Percentiles rank a stretch among this genome's conserved stretches.
Conservation (phyloP, 2,113 vertebrate species). For the Suncus etruscus region DNA sequence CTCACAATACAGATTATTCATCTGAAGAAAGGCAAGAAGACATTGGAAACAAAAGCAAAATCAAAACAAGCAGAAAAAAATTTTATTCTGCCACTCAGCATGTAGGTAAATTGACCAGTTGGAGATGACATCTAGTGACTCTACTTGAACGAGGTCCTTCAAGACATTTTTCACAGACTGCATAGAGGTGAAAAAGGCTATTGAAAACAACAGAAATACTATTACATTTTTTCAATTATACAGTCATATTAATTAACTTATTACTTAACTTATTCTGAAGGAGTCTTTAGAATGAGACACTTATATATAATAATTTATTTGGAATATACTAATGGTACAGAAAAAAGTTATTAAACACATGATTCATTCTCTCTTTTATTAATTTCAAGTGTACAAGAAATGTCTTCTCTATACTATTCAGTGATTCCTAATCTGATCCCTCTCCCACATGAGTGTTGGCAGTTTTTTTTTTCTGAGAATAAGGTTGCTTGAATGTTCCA, state of each 20-base stretch:
- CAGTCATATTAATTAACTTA: neutral
- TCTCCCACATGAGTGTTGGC: neutral
- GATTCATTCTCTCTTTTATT: neutral
- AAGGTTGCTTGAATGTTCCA: neutral
- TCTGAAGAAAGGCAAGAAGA: neutral
- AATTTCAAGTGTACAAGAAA: neutral
- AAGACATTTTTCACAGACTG: neutral
- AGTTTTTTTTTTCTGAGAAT: neutral
- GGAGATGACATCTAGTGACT: constrained; percentile 84
- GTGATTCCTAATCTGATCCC: neutral
- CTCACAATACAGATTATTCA: neutral
- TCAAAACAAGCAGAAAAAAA: neutral
- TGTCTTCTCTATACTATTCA: neutral
- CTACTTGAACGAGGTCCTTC: neutral
- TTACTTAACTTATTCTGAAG: constrained; percentile 13
- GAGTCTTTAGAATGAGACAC: neutral
- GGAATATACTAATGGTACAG: neutral
- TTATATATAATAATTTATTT: neutral
- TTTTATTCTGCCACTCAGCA: neutral
- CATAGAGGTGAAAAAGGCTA: neutral
- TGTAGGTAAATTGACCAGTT: constrained; percentile 19
- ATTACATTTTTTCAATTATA: neutral
- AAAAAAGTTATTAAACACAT: neutral
- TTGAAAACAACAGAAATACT: neutral
- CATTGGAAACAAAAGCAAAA: neutral